These are phyloP conservation scores for Perizoma affinitatum DNA, from an alignment of 2,888 invertebrate species.

Conservation along the genomic window DNA sequence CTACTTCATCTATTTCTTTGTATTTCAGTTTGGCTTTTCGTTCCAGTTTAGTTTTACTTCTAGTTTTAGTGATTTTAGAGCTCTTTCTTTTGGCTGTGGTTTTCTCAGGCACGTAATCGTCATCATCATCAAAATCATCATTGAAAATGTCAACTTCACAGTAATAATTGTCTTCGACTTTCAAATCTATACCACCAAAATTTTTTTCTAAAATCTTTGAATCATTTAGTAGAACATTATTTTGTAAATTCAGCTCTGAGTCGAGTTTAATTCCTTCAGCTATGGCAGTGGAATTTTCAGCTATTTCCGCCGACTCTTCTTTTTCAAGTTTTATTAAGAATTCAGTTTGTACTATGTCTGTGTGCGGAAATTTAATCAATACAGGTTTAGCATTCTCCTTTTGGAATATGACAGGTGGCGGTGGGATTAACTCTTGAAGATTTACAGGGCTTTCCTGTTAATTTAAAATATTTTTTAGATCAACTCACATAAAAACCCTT, in stretches of 20 bases:
- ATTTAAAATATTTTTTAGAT: neutral
- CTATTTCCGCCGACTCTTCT: constrained; percentile 2
- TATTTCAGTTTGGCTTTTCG: neutral
- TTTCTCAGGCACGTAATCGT: constrained; percentile 10
- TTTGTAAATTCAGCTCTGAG: neutral
- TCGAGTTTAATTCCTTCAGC: constrained; percentile 2
- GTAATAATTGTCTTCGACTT: constrained; percentile 7
- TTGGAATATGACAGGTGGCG: constrained; percentile 4
- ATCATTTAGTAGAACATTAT: no score
- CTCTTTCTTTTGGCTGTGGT: constrained; percentile 8
- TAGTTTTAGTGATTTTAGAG: neutral
- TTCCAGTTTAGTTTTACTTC: constrained; percentile 6
- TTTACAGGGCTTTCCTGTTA: constrained; percentile 7
- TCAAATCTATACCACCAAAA: neutral
- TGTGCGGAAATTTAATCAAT: constrained; percentile 7
- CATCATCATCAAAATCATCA: constrained; percentile 13
- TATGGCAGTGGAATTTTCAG: neutral
- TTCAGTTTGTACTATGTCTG: constrained; percentile 1
- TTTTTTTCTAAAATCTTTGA: neutral
- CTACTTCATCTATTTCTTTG: neutral
- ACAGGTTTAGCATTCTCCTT: constrained; percentile 1
- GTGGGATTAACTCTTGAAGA: constrained; percentile 6
- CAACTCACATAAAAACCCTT: neutral
- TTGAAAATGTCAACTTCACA: neutral
- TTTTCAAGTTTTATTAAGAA: constrained; percentile 8